Base-by-base conservation (phyloP, 2,888 invertebrate genomes). In the Dasypolia templi region DNA sequence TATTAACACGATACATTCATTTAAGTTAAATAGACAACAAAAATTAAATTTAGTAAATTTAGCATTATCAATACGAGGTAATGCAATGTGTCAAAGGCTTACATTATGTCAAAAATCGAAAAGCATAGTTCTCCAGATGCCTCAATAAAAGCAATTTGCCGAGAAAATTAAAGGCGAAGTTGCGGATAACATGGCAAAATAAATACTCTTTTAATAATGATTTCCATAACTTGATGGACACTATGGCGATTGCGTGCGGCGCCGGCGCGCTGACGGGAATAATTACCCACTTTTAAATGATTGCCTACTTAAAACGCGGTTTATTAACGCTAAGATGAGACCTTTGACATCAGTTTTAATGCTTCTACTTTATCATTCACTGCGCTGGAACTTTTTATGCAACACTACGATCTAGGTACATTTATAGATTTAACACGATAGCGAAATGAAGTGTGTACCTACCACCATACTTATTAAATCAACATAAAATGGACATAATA, bases 261-360 rank as follows among this genome's bases (percentile, higher is more conserved):
- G 82, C 79, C 26, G 42, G 12, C 64, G 19, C 22, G 6, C 19
- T 42, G 46, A 62, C 66, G 51, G 56, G 29, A 70, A 55, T 70
- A 81, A 81, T 79, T 79, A 70, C 29, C 42, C 42, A n/a, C 46
- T 66, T 56, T 58, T 66, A 81, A 81, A 76, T 76, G 53, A 76
- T 70, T 76, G 46, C 58, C 17, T 66, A 66, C 66, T 53, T 70
- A 44, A 69, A 62, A 42, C n/a, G 6, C 42, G 35, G 39, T 56
- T 81, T 61, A 26, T 61, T 68, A 68, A 35, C 22, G 14, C 42
- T 46, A 32, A 62, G 74, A 79, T 53, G 53, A 68, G 53, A 51
- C 39, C 17, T 69, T 56, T 75, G 75, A 32, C 29, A 68, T 62
- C 32, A 53, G 7, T 66, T 75, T 65, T 4, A 56, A 35, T 62